A percentile compares a stretch with the other conserved stretches of the same genome.
These are phyloP conservation scores for Glaucidium brasilianum DNA, from an alignment of 2,113 vertebrate genomes.

Conservation along the genomic window DNA sequence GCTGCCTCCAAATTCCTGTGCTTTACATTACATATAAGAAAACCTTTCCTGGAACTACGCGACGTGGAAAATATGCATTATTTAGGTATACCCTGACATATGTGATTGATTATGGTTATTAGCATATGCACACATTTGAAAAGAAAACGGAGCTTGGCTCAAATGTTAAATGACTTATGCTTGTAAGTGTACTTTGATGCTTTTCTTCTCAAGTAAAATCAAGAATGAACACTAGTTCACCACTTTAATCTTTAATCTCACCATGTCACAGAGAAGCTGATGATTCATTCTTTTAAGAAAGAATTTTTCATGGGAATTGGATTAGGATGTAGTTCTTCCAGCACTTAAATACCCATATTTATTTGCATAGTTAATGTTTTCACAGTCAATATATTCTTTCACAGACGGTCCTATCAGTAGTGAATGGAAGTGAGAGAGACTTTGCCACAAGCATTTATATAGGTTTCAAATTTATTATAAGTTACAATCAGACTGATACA, in stretches of 20 bases:
- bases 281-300: not conserved
- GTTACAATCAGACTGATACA: not conserved
- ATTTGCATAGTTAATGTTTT: not conserved
- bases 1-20: not conserved
- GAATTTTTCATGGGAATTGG: not conserved
- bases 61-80: constrained; percentile 37
- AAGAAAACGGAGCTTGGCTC: not conserved
- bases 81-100: not conserved
- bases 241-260: not conserved
- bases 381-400: not conserved
- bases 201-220: not conserved
- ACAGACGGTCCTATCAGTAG: not conserved
- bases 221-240: not conserved
- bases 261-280: not conserved
- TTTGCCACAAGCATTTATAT: not conserved
- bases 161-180: not conserved
- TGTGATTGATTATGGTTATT: constrained; percentile 7
- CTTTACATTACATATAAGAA: constrained; percentile 7
- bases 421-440: not conserved
- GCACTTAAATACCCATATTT: not conserved
- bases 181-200: not conserved
- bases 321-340: not conserved
- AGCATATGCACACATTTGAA: not conserved
- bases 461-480: not conserved
- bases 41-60: not conserved